phyloP scores from a whole-genome alignment of 2,797 vertebrate species.

The Microchirus variegatus region DNA sequence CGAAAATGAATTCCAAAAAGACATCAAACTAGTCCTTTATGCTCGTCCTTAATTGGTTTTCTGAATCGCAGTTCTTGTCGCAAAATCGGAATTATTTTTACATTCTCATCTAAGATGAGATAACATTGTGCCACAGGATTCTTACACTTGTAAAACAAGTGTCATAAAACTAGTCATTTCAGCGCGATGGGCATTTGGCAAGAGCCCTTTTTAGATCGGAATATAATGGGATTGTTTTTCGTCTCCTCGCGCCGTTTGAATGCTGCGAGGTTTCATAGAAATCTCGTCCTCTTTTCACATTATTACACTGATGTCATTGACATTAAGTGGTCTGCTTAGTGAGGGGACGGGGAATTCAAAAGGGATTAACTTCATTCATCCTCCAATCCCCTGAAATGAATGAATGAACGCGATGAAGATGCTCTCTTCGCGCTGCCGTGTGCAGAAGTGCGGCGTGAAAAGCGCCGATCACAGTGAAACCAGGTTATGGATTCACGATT shows the following conservation, averaged over 20 bases:
- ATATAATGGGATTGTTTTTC: slow-evolving; percentile 39
- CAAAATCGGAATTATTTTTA: no score
- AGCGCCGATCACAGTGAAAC: slow-evolving; percentile 9
- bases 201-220: slow-evolving; percentile 48
- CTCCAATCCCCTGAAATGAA: slow-evolving; percentile 62
- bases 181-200: slow-evolving; percentile 41
- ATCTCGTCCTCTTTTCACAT: slow-evolving; percentile 53
- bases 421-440: slow-evolving; percentile 16
- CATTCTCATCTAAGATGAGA: background rate
- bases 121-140: slow-evolving; percentile 1
- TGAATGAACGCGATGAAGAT: slow-evolving; percentile 34
- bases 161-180: slow-evolving; percentile 19
- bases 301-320: slow-evolving; percentile 69
- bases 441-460: slow-evolving; percentile 13
- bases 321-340: slow-evolving; percentile 75
- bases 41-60: no score
- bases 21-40: no score
- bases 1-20: no score
- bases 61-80: no score
- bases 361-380: slow-evolving; percentile 72
- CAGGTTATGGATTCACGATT: slow-evolving; percentile 38
- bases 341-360: slow-evolving; percentile 56
- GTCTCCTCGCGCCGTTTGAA: slow-evolving; percentile 58
- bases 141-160: slow-evolving; percentile 26
- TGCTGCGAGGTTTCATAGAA: slow-evolving; percentile 62